Evolutionary conservation across 2,888 invertebrate genomes (phyloP).

Genomic region (Drosophila mettleri): DNA sequence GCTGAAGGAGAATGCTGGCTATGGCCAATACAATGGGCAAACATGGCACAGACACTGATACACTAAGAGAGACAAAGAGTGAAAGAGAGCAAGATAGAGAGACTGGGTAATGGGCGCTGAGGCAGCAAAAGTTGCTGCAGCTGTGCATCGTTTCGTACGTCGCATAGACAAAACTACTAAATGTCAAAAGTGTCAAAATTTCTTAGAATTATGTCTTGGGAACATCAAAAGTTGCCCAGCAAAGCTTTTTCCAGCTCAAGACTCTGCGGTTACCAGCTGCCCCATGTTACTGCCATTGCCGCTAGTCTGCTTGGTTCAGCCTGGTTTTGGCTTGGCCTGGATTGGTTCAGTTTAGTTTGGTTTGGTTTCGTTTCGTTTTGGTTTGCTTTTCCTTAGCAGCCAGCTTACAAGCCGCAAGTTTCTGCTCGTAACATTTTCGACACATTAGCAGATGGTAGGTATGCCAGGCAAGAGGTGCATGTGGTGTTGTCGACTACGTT

Average conservation of each 20-base stretch:
- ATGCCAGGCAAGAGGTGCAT: background rate
- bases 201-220: constrained; percentile 77
- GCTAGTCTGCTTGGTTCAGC: constrained; percentile 3
- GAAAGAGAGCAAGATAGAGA: background rate
- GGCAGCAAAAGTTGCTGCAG: constrained; percentile 12
- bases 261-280: constrained; percentile 38
- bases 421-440: constrained; percentile 72
- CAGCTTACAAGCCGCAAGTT: constrained; percentile 67
- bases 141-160: constrained; percentile 20
- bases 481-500: constrained; percentile 5
- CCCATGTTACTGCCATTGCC: constrained; percentile 10
- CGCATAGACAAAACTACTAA: constrained; percentile 78
- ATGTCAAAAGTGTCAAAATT: constrained; percentile 80
- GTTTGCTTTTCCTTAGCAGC: constrained; percentile 32
- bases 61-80: background rate
- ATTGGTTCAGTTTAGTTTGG: constrained; percentile 3
- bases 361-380: background rate
- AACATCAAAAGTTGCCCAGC: constrained; percentile 72
- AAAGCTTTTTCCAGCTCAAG: constrained; percentile 35
- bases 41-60: constrained; percentile 26
- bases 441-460: constrained; percentile 55
- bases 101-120: background rate
- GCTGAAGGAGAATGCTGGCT: background rate
- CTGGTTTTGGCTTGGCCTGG: constrained; percentile 12
- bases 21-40: constrained; percentile 52